Evolutionary conservation across 2,113 vertebrate genomes (phyloP).

Genomic region (Anarhynchus alexandrinus): DNA sequence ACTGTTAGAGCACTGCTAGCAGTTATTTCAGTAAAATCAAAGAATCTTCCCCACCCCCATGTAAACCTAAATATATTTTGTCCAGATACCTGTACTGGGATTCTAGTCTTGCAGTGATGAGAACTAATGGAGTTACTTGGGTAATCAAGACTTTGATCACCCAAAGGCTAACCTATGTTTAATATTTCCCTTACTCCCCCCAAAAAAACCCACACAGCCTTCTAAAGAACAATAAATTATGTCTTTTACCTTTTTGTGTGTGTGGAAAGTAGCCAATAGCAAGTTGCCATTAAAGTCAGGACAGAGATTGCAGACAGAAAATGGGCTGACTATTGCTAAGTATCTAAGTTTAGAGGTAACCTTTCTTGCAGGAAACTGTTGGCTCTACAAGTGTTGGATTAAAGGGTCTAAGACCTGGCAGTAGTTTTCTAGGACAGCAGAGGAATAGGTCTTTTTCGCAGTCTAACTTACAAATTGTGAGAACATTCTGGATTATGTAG

Average conservation of each 20-base stretch:
- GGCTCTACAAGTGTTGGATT: background rate
- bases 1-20: background rate
- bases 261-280: background rate
- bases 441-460: background rate
- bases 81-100: accelerated
- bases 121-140: background rate
- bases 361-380: background rate
- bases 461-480: background rate
- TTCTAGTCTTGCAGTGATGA: background rate
- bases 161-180: background rate
- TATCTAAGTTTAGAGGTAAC: background rate
- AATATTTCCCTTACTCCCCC: background rate
- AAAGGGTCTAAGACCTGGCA: background rate
- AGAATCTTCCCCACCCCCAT: accelerated
- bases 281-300: background rate
- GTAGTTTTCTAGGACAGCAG: background rate
- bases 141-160: background rate
- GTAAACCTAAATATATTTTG: background rate
- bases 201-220: background rate
- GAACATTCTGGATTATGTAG: background rate
- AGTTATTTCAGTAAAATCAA: background rate
- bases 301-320: background rate
- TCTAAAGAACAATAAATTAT: background rate
- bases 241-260: background rate
- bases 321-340: background rate